Conservation (phyloP, 1,140 invertebrate species). For the Saccostrea echinata region DNA sequence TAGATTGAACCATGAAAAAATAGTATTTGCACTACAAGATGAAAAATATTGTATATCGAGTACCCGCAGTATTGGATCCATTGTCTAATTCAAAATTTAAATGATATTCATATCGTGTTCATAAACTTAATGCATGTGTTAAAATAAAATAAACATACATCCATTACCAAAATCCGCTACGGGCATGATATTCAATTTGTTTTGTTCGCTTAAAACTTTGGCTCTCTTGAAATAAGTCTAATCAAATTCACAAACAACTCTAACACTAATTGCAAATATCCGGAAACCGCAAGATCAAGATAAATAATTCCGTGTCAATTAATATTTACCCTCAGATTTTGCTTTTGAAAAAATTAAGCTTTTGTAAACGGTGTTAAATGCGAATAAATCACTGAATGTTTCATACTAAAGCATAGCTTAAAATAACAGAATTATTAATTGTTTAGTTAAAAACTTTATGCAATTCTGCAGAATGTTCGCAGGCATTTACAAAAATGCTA, state of each 20-base stretch:
- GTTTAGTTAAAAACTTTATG: no score
- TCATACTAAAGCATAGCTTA: no score
- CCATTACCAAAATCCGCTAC: background rate
- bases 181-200: background rate
- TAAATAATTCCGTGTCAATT: background rate
- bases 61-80: background rate
- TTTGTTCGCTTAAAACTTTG: background rate
- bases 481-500: no score
- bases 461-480: no score
- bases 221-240: background rate
- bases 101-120: slow-evolving; percentile 11
- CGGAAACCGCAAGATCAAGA: background rate
- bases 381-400: background rate
- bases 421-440: no score
- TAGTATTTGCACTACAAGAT: slow-evolving; percentile 29
- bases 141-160: slow-evolving; percentile 29
- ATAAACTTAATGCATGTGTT: slow-evolving; percentile 23
- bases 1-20: background rate
- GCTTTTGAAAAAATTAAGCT: background rate
- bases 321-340: background rate
- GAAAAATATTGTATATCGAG: background rate
- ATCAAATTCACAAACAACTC: slow-evolving; percentile 17
- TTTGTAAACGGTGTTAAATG: background rate
- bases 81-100: background rate
- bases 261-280: background rate